Evolutionary conservation across 1,140 invertebrate genomes (phyloP).

Genomic region (Metopolophium dirhodum): DNA sequence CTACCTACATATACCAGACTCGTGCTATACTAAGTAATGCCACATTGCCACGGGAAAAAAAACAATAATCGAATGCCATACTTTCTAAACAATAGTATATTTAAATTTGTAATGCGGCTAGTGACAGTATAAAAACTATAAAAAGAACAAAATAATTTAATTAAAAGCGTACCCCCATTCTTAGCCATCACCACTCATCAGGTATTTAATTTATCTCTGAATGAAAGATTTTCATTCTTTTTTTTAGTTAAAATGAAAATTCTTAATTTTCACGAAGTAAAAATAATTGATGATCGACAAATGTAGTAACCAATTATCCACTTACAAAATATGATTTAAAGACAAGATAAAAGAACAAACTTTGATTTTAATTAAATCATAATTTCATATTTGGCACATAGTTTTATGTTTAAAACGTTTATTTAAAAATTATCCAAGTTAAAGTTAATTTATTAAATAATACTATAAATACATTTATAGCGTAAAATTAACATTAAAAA

Average conservation of each 20-base stretch:
- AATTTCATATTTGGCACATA: background rate
- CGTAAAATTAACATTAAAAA: background rate
- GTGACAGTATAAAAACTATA: background rate
- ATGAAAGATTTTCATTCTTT: background rate
- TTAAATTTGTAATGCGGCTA: background rate
- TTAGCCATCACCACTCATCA: background rate
- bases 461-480: background rate
- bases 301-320: background rate
- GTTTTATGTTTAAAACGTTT: background rate
- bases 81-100: background rate
- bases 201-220: background rate
- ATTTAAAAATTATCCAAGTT: background rate
- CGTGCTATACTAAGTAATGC: background rate
- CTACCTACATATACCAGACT: background rate
- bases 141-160: background rate
- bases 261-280: background rate
- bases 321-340: background rate
- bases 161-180: background rate
- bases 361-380: slow-evolving; percentile 8
- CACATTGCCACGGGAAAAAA: background rate
- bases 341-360: background rate
- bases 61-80: background rate
- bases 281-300: background rate
- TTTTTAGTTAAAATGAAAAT: background rate
- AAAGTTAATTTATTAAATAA: background rate